A percentile compares a stretch with the other conserved stretches of the same genome.
Evolutionary conservation across 2,888 invertebrate genomes (phyloP).

Genomic region (Parnassius mnemosyne): DNA sequence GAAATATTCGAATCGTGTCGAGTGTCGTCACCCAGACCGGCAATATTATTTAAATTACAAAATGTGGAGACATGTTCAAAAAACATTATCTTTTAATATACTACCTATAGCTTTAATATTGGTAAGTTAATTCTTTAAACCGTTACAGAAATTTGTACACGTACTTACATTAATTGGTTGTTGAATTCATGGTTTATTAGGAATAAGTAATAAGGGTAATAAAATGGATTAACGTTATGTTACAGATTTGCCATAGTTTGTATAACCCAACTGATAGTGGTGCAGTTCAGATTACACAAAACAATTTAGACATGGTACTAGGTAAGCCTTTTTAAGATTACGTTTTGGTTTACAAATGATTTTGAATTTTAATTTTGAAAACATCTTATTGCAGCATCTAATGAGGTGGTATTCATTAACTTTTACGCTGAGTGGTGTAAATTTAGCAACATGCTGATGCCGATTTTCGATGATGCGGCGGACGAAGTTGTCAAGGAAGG

Average conservation of each 20-base stretch:
- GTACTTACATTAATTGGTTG: slow-evolving; percentile 44
- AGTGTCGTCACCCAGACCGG: slow-evolving; percentile 13
- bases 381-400: slow-evolving; percentile 85
- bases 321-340: slow-evolving; percentile 77
- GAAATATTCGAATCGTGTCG: slow-evolving; percentile 22
- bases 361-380: slow-evolving; percentile 14
- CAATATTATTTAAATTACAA: slow-evolving; percentile 22
- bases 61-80: slow-evolving; percentile 12
- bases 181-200: slow-evolving; percentile 65
- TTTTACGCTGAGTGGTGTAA: slow-evolving; percentile 99
- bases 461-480: slow-evolving; percentile 97
- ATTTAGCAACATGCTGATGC: slow-evolving; percentile 97
- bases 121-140: slow-evolving; percentile 50
- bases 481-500: slow-evolving; percentile 90
- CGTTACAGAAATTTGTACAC: slow-evolving; percentile 37
- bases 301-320: slow-evolving; percentile 91
- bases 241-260: slow-evolving; percentile 80
- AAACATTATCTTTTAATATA: slow-evolving; percentile 47
- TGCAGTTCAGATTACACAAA: slow-evolving; percentile 88
- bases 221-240: slow-evolving; percentile 57
- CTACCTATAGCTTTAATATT: slow-evolving; percentile 53
- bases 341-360: slow-evolving; percentile 14
- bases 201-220: slow-evolving; percentile 55
- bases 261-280: slow-evolving; percentile 90
- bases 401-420: slow-evolving; percentile 98